phyloP scores from a whole-genome alignment of 2,113 vertebrate genomes.

The Sitta europaea region DNA sequence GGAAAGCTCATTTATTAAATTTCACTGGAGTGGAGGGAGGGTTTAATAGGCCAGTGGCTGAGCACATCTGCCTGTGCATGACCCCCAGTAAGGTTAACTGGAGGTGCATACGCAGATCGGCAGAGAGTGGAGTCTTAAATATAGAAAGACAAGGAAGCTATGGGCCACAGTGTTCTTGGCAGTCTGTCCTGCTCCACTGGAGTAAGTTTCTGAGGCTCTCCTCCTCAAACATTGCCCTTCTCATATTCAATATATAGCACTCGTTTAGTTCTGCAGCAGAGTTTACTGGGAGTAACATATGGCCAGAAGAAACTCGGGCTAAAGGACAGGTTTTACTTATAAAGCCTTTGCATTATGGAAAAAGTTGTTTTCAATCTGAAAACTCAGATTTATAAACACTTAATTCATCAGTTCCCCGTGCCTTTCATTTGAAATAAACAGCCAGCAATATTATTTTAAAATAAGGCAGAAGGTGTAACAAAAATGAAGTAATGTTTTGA shows the following conservation, averaged over 20 bases:
- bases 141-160: neutral
- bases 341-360: constrained; percentile 23
- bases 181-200: neutral
- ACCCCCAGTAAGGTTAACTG: constrained; percentile 9
- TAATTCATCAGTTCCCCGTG: neutral
- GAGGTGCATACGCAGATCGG: neutral
- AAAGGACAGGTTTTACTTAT: constrained; percentile 28
- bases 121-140: neutral
- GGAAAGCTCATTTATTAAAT: constrained; percentile 24
- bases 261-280: neutral
- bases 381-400: constrained; percentile 54
- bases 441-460: constrained; percentile 53
- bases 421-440: constrained; percentile 62
- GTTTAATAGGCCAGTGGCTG: neutral
- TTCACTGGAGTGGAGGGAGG: neutral
- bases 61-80: neutral
- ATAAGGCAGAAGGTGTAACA: constrained; percentile 63
- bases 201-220: neutral
- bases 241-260: neutral
- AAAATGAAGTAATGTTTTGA: constrained; percentile 63
- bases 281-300: neutral
- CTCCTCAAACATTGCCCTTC: neutral
- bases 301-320: neutral
- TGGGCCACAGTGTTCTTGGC: neutral
- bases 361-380: constrained; percentile 8